Evolutionary conservation across 1,140 invertebrate species (phyloP).

Genomic region (Drosophila mojavensis): DNA sequence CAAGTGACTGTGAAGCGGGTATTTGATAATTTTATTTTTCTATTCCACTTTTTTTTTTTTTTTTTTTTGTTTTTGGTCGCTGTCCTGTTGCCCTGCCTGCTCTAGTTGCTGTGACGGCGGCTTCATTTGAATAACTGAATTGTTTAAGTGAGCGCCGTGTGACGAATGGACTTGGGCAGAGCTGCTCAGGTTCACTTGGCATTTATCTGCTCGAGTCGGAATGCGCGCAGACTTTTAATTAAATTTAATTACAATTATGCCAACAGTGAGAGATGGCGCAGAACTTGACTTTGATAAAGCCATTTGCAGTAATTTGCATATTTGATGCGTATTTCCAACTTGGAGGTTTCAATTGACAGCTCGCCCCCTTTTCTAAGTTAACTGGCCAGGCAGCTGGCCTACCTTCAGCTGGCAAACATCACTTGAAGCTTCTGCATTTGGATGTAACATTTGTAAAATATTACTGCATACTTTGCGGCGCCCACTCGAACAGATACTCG

Average conservation of each 20-base stretch:
- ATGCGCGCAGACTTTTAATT: constrained; percentile 73
- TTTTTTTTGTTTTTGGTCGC: constrained; percentile 19
- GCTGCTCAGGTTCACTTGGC: constrained; percentile 44
- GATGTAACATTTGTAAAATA: constrained; percentile 71
- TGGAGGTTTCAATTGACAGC: constrained; percentile 37
- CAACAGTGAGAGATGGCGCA: constrained; percentile 33
- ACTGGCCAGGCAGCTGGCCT: constrained; percentile 10
- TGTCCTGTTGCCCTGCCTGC: neutral
- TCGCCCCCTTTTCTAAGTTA: constrained; percentile 1
- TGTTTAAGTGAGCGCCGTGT: constrained; percentile 67
- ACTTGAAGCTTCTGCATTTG: constrained; percentile 57
- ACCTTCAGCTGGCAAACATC: neutral
- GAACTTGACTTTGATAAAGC: constrained; percentile 58
- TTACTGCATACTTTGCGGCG: constrained; percentile 54
- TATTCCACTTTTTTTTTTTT: neutral
- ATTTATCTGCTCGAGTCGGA: constrained; percentile 50
- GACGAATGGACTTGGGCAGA: constrained; percentile 60
- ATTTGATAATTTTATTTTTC: constrained; percentile 63
- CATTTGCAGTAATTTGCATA: constrained; percentile 57
- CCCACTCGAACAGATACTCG: constrained; percentile 14
- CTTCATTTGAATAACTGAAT: constrained; percentile 81
- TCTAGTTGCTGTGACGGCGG: constrained; percentile 4
- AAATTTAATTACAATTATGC: constrained; percentile 82
- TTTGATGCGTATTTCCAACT: constrained; percentile 37
- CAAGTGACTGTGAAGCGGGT: constrained; percentile 46